Evolutionary conservation across 2,113 vertebrate genomes (phyloP).

Genomic region (Callorhinus ursinus): DNA sequence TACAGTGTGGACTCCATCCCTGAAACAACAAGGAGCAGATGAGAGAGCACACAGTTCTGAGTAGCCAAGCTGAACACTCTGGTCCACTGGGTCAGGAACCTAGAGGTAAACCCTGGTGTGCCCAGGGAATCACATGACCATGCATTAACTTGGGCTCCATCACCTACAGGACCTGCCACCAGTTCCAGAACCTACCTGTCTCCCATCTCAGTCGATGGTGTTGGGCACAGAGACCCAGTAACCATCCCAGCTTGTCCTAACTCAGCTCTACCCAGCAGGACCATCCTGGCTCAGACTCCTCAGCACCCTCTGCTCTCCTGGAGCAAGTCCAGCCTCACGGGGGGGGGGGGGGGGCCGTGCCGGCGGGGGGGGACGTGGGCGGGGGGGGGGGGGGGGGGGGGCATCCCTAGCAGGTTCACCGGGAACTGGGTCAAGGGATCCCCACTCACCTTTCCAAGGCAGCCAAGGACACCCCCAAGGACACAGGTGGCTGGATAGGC

Average conservation of each 20-base stretch:
- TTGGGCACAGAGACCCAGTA: neutral
- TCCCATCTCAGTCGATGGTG: neutral
- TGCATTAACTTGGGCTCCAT: accelerated
- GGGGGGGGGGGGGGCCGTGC: too few species aligned
- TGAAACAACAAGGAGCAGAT: accelerated
- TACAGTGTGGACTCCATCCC: neutral
- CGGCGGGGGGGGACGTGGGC: too few species aligned
- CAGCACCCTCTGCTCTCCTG: accelerated
- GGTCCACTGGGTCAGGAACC: too few species aligned
- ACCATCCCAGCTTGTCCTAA: accelerated
- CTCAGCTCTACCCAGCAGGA: accelerated
- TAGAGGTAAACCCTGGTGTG: neutral
- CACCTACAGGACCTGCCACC: neutral
- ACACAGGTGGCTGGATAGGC: neutral
- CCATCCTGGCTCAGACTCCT: neutral
- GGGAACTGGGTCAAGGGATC: neutral
- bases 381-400: too few species aligned
- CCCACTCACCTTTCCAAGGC: neutral
- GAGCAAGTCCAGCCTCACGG: too few species aligned
- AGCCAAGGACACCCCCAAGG: neutral
- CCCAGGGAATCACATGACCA: neutral
- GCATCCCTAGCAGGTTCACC: neutral
- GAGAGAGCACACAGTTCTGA: accelerated
- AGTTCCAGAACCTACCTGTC: neutral
- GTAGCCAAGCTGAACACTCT: accelerated